Evolutionary conservation across 2,888 invertebrate genomes (phyloP).

Genomic region (Erebia aethiops): DNA sequence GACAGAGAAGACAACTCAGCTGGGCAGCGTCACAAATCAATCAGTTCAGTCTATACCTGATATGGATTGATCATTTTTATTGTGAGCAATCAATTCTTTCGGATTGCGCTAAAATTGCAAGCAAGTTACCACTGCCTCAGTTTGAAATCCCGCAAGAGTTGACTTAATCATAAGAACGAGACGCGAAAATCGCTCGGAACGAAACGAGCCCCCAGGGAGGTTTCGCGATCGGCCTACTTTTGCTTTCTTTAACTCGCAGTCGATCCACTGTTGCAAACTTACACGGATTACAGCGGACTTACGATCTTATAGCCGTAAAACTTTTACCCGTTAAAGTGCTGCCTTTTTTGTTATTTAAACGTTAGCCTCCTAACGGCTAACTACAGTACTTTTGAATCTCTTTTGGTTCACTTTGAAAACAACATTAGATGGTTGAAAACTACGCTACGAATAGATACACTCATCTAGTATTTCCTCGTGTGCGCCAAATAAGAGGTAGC

Average conservation of each 20-base stretch:
- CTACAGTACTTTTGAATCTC: slow-evolving; percentile 43
- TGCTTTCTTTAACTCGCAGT: slow-evolving; percentile 52
- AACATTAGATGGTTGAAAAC: neutral
- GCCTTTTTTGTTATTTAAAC: slow-evolving; percentile 57
- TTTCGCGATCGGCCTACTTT: slow-evolving; percentile 64
- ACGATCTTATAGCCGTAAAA: slow-evolving; percentile 54
- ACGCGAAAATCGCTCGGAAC: slow-evolving; percentile 75
- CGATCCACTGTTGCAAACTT: slow-evolving; percentile 53
- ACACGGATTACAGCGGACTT: slow-evolving; percentile 64
- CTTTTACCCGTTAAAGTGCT: slow-evolving; percentile 61
- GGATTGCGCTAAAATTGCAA: slow-evolving; percentile 53
- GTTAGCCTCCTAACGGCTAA: slow-evolving; percentile 48
- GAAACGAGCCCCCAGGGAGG: slow-evolving; percentile 74
- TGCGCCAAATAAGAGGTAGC: neutral
- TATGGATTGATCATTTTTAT: slow-evolving; percentile 35
- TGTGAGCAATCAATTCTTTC: slow-evolving; percentile 50
- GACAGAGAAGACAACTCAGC: too few species aligned
- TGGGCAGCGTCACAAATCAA: neutral
- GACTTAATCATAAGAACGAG: slow-evolving; percentile 81
- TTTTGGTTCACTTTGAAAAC: slow-evolving; percentile 13
- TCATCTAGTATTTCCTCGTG: neutral
- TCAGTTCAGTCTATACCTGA: neutral
- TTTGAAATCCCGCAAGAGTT: slow-evolving; percentile 69
- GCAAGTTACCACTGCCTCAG: slow-evolving; percentile 51
- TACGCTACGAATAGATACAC: neutral